A percentile compares a stretch with the other conserved stretches of the same genome.
phyloP scores from a whole-genome alignment of 2,797 vertebrate species.

The Premnoplex brunnescens region DNA sequence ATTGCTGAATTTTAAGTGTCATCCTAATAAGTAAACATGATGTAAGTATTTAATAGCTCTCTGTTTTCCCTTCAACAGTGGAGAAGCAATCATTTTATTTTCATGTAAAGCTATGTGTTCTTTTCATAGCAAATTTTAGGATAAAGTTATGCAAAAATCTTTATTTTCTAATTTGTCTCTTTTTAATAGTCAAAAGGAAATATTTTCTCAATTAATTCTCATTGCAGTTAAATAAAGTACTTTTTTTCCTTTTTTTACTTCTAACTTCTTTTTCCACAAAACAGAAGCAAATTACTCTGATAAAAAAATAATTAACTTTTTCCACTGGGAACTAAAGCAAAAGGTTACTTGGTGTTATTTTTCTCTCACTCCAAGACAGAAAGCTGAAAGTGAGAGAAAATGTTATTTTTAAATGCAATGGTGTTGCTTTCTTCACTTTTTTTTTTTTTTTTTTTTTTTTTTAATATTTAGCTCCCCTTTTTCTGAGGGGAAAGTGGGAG shows the following conservation, averaged over 20 bases:
- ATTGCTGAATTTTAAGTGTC: neutral
- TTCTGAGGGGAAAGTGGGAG: neutral
- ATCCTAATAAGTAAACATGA: neutral
- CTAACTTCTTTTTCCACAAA: neutral
- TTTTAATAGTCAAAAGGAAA: neutral
- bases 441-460: too few relatives aligned
- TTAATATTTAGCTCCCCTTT: neutral
- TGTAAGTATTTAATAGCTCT: neutral
- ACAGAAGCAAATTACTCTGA: neutral
- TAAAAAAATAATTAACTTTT: neutral
- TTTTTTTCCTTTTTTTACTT: neutral
- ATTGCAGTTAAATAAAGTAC: neutral
- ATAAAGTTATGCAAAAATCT: neutral
- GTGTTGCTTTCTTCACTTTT: neutral
- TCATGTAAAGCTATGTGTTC: neutral
- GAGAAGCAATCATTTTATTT: neutral
- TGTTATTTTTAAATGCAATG: slow-evolving; percentile 45
- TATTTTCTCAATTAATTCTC: neutral
- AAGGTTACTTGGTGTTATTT: slow-evolving; percentile 13
- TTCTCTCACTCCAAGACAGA: slow-evolving; percentile 5
- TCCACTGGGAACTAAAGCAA: neutral
- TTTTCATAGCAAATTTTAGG: neutral
- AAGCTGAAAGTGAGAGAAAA: slow-evolving; percentile 29
- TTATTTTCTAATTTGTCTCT: neutral
- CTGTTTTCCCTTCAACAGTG: neutral